These are phyloP conservation scores for Agriopis leucophaearia DNA, from an alignment of 2,888 invertebrate genomes.

Conservation along the genomic window DNA sequence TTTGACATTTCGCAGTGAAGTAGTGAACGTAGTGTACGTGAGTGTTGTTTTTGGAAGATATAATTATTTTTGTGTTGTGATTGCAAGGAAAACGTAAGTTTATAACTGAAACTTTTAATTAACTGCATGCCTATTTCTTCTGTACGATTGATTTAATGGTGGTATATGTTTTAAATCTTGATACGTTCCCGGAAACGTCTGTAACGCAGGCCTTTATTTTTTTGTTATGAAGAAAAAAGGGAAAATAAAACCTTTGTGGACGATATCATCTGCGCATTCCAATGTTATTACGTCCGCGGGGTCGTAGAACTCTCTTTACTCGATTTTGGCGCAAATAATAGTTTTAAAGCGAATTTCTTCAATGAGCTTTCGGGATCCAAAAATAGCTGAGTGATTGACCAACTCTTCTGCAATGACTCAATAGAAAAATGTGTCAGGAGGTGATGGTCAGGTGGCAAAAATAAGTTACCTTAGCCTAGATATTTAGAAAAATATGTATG, in stretches of 20 bases:
- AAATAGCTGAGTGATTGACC: slow-evolving; percentile 74
- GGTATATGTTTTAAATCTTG: slow-evolving; percentile 35
- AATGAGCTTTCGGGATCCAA: slow-evolving; percentile 54
- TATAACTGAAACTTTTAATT: slow-evolving; percentile 69
- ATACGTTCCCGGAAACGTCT: slow-evolving; percentile 71
- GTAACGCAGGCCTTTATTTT: slow-evolving; percentile 68
- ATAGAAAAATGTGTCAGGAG: slow-evolving; percentile 77
- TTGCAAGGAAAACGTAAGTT: slow-evolving; percentile 74
- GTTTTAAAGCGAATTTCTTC: slow-evolving; percentile 24
- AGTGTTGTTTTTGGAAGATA: slow-evolving; percentile 68
- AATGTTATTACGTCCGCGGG: slow-evolving; percentile 73
- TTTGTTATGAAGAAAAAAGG: slow-evolving; percentile 58
- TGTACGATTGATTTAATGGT: slow-evolving; percentile 24
- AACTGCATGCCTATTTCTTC: slow-evolving; percentile 43
- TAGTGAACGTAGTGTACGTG: slow-evolving; percentile 80
- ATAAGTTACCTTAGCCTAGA: slow-evolving; percentile 79
- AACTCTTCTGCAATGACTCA: slow-evolving; percentile 61
- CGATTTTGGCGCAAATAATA: slow-evolving; percentile 66
- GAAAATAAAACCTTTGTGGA: slow-evolving; percentile 75
- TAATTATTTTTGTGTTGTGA: slow-evolving; percentile 79
- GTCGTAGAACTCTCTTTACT: slow-evolving; percentile 60
- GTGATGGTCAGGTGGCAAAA: slow-evolving; percentile 79
- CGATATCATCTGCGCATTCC: slow-evolving; percentile 82
- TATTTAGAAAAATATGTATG: slow-evolving; percentile 51
- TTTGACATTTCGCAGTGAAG: slow-evolving; percentile 79